Evolutionary conservation across 1,140 invertebrate species (phyloP).

Genomic region (Pomphorhynchus laevis): DNA sequence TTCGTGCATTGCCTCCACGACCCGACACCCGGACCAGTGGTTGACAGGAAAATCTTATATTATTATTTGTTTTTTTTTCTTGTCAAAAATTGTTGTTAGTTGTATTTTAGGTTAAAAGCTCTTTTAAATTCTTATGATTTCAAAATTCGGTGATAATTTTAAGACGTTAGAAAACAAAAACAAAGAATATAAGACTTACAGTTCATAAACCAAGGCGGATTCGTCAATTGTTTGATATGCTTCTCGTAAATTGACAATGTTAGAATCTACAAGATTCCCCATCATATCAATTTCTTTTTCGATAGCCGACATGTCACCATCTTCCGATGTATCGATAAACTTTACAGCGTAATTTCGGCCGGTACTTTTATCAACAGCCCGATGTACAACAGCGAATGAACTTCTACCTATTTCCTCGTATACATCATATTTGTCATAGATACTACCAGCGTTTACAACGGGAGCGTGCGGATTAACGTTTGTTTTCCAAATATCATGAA

Average conservation of each 20-base stretch:
- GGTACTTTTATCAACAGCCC: slow-evolving; percentile 65
- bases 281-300: slow-evolving; percentile 93
- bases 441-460: slow-evolving; percentile 58
- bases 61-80: no score
- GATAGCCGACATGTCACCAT: slow-evolving; percentile 75
- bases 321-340: slow-evolving; percentile 73
- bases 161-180: no score
- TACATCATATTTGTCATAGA: slow-evolving; percentile 90
- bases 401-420: slow-evolving; percentile 83
- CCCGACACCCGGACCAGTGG: no score
- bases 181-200: no score
- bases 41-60: no score
- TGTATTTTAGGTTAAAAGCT: not conserved
- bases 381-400: slow-evolving; percentile 85
- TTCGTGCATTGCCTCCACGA: no score
- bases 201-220: slow-evolving; percentile 94
- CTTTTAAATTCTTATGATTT: not conserved
- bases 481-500: slow-evolving; percentile 72
- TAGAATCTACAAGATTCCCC: slow-evolving; percentile 85
- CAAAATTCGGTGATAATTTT: not conserved
- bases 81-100: no score
- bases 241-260: slow-evolving; percentile 82
- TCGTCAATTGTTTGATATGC: slow-evolving; percentile 95
- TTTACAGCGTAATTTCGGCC: slow-evolving; percentile 92
- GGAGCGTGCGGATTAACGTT: slow-evolving; percentile 60